Conservation (phyloP, 2,888 invertebrate species). For the Pediacus dermestoides region DNA sequence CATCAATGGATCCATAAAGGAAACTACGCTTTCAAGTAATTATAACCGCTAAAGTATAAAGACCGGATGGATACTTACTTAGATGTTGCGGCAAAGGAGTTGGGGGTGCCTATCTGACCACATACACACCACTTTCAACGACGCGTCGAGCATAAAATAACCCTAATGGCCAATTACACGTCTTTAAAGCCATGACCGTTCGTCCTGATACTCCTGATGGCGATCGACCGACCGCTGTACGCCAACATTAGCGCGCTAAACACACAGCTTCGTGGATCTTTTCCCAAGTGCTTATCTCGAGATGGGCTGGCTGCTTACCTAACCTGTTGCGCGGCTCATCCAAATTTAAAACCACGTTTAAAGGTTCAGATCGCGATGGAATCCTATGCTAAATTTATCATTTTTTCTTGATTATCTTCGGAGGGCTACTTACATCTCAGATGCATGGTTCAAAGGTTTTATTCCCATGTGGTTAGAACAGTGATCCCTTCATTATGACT, state of each 20-base stretch:
- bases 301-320: constrained; percentile 24
- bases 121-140: constrained; percentile 40
- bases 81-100: constrained; percentile 40
- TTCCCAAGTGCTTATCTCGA: too few relatives aligned
- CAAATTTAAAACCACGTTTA: constrained; percentile 35
- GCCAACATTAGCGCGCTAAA: too few relatives aligned
- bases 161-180: constrained; percentile 44
- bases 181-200: constrained; percentile 31
- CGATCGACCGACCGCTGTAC: too few relatives aligned
- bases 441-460: too few relatives aligned
- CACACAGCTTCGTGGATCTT: too few relatives aligned
- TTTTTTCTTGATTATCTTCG: too few relatives aligned
- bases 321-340: constrained; percentile 44
- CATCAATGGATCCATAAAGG: constrained; percentile 46
- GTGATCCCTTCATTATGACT: too few relatives aligned
- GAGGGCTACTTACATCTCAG: too few relatives aligned
- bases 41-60: constrained; percentile 45
- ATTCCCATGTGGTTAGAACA: constrained; percentile 16
- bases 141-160: constrained; percentile 39
- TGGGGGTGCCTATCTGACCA: constrained; percentile 42
- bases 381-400: too few relatives aligned
- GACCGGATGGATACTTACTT: constrained; percentile 39
- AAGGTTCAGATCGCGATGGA: too few relatives aligned
- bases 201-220: too few relatives aligned
- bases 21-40: constrained; percentile 46